Percentiles rank a stretch among this genome's conserved stretches.
Evolutionary conservation across 2,888 invertebrate genomes (phyloP).

Genomic region (Lasioglossum marginatum): DNA sequence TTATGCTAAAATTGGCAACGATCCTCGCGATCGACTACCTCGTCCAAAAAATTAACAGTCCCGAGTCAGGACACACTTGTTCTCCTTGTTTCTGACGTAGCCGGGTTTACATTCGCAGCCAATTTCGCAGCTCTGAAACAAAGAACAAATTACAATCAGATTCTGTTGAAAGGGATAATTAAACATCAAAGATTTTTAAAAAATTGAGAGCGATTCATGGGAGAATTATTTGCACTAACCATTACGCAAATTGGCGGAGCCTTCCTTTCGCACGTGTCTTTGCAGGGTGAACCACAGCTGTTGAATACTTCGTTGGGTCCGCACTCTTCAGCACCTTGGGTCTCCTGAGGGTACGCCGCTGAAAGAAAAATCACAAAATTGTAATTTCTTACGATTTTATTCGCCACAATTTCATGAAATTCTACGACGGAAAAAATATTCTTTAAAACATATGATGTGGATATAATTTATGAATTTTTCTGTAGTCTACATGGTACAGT

Average conservation of each 20-base stretch:
- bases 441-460: not conserved
- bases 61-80: slow-evolving; percentile 49
- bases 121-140: slow-evolving; percentile 53
- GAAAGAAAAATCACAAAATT: not conserved
- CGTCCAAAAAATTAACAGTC: slow-evolving; percentile 29
- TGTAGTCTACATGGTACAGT: not conserved
- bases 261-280: slow-evolving; percentile 35
- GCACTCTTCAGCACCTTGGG: not conserved
- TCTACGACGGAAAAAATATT: not conserved
- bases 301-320: slow-evolving; percentile 56
- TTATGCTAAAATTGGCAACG: not conserved
- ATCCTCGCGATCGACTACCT: not conserved
- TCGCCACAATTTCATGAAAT: not conserved
- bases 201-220: not conserved
- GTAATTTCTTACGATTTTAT: not conserved
- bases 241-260: slow-evolving; percentile 30
- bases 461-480: not conserved
- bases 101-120: slow-evolving; percentile 63
- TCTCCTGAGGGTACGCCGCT: slow-evolving; percentile 39
- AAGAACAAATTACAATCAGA: not conserved
- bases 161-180: not conserved
- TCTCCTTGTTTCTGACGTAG: slow-evolving; percentile 50
- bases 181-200: not conserved
- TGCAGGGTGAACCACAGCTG: slow-evolving; percentile 46
- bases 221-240: slow-evolving; percentile 39